phyloP scores from a whole-genome alignment of 1,140 invertebrate genomes.

The Cotesia typhae region DNA sequence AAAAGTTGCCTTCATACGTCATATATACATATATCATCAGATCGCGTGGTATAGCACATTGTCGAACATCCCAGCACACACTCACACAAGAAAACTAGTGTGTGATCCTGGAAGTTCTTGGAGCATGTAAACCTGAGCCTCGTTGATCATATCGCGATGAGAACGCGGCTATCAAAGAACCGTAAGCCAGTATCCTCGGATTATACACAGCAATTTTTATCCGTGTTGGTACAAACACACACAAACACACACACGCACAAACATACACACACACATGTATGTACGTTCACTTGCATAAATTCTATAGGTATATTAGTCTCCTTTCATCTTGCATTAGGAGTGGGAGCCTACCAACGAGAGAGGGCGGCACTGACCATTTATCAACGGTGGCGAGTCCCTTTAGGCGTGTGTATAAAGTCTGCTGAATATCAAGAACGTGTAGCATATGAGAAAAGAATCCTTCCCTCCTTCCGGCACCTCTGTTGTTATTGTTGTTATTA shows the following conservation, averaged over 20 bases:
- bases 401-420: slow-evolving; percentile 31
- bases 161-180: slow-evolving; percentile 32
- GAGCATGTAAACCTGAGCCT: slow-evolving; percentile 9
- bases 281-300: too few relatives aligned
- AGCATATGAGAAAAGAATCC: slow-evolving; percentile 34
- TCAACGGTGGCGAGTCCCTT: slow-evolving; percentile 34
- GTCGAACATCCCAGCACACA: neutral
- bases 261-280: too few relatives aligned
- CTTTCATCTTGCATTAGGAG: neutral
- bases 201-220: too few relatives aligned
- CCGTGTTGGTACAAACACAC: neutral
- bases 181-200: neutral
- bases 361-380: slow-evolving; percentile 35
- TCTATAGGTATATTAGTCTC: neutral
- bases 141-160: slow-evolving; percentile 33
- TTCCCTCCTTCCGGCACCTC: slow-evolving; percentile 47
- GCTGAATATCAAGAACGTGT: neutral
- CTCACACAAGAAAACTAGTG: neutral
- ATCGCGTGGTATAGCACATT: neutral
- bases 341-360: slow-evolving; percentile 13
- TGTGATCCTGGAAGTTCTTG: too few relatives aligned
- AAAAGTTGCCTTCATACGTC: neutral
- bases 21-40: neutral
- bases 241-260: too few relatives aligned
- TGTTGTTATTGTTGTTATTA: slow-evolving; percentile 24